phyloP scores from a whole-genome alignment of 2,888 invertebrate genomes.

The Hecatera dysodea region DNA sequence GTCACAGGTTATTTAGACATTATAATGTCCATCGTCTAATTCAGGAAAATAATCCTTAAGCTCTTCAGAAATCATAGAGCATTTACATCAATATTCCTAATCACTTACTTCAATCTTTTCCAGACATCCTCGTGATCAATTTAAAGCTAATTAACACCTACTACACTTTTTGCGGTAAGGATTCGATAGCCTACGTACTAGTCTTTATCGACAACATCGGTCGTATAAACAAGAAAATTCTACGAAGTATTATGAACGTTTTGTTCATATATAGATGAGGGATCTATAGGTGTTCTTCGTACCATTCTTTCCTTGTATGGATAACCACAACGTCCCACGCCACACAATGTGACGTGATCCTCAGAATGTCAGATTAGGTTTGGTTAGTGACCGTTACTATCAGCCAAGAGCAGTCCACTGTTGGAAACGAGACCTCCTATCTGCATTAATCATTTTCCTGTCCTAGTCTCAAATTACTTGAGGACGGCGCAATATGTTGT shows the following conservation, averaged over 20 bases:
- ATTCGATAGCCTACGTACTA: background rate
- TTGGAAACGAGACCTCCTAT: background rate
- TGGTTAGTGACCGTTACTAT: constrained; percentile 16
- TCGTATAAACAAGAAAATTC: constrained; percentile 17
- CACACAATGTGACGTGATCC: constrained; percentile 1
- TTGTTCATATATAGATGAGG: constrained; percentile 10
- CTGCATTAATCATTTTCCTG: background rate
- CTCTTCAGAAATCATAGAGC: background rate
- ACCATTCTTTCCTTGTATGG: constrained; percentile 11
- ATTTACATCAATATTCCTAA: background rate
- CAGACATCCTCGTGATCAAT: background rate
- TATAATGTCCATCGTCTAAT: background rate
- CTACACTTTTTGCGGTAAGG: background rate
- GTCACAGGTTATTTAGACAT: background rate
- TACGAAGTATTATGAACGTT: constrained; percentile 26
- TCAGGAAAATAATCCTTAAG: background rate
- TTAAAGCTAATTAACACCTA: background rate
- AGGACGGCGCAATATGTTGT: too few relatives aligned
- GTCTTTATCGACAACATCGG: background rate
- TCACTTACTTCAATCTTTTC: background rate
- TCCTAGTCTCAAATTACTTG: background rate
- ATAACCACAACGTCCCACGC: constrained; percentile 14
- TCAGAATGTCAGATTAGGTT: constrained; percentile 7
- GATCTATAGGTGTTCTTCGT: background rate
- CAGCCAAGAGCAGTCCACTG: background rate